Conservation (phyloP, 1,140 invertebrate species). For the Drosophila pseudoobscura region DNA sequence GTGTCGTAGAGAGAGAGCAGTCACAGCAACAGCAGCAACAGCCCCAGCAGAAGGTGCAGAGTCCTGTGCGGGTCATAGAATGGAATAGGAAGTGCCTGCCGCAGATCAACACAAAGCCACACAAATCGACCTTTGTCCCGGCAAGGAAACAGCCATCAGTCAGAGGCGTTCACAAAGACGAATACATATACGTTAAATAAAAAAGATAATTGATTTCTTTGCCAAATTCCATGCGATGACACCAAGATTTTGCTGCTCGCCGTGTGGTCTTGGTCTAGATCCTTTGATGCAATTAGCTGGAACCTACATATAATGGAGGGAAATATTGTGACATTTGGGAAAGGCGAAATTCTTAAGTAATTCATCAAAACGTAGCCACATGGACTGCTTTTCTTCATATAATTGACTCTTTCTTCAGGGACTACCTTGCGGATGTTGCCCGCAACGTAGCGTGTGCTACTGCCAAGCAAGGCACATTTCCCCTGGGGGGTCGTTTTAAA, state of each 20-base stretch:
- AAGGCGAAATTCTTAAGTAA: conserved; percentile 53
- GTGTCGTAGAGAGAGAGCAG: conserved; percentile 4
- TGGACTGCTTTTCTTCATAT: conserved; percentile 45
- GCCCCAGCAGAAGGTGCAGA: conserved; percentile 24
- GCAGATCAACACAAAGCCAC: conserved; percentile 54
- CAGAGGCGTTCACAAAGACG: conserved; percentile 49
- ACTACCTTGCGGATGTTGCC: conserved; percentile 49
- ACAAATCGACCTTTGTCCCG: conserved; percentile 43
- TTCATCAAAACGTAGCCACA: conserved; percentile 64
- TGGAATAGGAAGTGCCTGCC: conserved; percentile 57
- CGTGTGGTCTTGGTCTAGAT: conserved; percentile 57
- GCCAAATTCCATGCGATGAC: conserved; percentile 77
- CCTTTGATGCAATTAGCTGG: conserved; percentile 51
- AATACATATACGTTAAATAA: conserved; percentile 24
- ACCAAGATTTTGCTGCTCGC: conserved; percentile 56
- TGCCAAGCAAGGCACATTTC: conserved; percentile 16
- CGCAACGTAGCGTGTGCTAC: conserved; percentile 74
- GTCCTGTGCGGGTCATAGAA: conserved; percentile 18
- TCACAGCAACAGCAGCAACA: conserved; percentile 10
- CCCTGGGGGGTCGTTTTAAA: conserved; percentile 10
- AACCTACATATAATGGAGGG: conserved; percentile 43
- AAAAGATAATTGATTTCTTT: conserved; percentile 75
- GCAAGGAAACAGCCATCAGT: conserved; percentile 70
- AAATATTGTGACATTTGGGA: conserved; percentile 70
- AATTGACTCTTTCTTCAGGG: conserved; percentile 34